Percentiles rank a stretch among this genome's conserved stretches.
Evolutionary conservation across 2,797 vertebrate genomes (phyloP).

Genomic region (Sebastes flavidus): DNA sequence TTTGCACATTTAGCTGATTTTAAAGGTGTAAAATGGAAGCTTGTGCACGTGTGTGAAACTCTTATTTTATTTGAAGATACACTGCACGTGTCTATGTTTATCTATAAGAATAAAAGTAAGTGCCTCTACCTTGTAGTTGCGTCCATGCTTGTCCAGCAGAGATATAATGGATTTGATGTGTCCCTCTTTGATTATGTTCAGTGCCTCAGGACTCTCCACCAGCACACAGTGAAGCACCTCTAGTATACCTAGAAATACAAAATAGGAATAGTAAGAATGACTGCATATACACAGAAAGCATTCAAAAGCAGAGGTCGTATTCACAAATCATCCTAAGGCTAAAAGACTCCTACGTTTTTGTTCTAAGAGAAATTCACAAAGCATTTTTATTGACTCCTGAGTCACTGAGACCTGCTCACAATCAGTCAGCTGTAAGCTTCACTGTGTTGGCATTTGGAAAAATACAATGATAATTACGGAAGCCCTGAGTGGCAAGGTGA

Average conservation of each 20-base stretch:
- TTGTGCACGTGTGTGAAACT: background rate
- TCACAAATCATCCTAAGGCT: background rate
- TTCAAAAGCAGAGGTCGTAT: background rate
- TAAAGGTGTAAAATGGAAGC: background rate
- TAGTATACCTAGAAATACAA: conserved; percentile 86
- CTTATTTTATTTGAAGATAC: background rate
- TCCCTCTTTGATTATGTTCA: conserved; percentile 97
- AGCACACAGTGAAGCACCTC: conserved; percentile 96
- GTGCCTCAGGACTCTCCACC: conserved; percentile 96
- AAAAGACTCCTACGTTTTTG: background rate
- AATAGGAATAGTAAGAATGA: background rate
- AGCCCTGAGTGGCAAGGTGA: too few relatives aligned
- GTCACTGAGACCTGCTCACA: background rate
- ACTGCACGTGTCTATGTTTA: too few relatives aligned
- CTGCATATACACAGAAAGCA: background rate
- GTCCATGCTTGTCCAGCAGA: conserved; percentile 94
- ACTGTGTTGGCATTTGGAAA: background rate
- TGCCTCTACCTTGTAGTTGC: conserved; percentile 91
- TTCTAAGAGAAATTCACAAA: background rate
- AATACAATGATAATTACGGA: too few relatives aligned
- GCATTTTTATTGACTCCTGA: background rate
- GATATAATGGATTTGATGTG: conserved; percentile 98
- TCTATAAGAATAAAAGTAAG: background rate
- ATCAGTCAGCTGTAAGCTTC: background rate
- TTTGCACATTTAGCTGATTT: background rate